Evolutionary conservation across 1,140 invertebrate species (phyloP).

Genomic region (Drosophila setifemur): DNA sequence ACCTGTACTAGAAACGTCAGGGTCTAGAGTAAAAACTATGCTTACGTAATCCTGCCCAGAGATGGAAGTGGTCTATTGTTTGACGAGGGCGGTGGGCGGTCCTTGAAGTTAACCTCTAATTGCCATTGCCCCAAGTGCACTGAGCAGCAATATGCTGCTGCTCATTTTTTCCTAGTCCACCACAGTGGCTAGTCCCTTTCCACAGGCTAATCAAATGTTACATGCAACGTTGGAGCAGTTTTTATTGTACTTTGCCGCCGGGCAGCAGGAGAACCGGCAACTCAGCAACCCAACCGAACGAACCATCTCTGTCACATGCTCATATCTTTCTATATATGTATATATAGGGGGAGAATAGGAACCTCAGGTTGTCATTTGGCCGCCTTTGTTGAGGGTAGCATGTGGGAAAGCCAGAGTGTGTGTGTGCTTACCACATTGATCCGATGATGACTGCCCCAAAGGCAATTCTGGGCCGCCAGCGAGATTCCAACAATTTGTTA

Average conservation of each 20-base stretch:
- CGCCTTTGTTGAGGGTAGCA: conserved; percentile 50
- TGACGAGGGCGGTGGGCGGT: conserved; percentile 2
- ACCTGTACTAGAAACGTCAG: too few relatives aligned
- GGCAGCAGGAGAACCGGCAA: conserved; percentile 21
- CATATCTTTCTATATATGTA: conserved; percentile 16
- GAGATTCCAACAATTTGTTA: conserved; percentile 20
- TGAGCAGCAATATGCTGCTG: conserved; percentile 59
- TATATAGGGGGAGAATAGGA: conserved; percentile 39
- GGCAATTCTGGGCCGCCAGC: conserved; percentile 36
- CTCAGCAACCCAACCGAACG: not conserved
- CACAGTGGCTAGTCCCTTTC: conserved; percentile 24
- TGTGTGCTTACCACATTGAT: conserved; percentile 54
- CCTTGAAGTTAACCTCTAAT: conserved; percentile 71
- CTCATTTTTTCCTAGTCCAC: conserved; percentile 31
- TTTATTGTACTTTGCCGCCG: conserved; percentile 71
- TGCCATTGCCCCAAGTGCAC: conserved; percentile 67
- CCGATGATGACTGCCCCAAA: conserved; percentile 48
- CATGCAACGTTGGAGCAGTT: conserved; percentile 63
- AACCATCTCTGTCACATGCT: conserved; percentile 15
- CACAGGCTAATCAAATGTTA: conserved; percentile 74
- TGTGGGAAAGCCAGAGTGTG: not conserved
- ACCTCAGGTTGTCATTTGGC: conserved; percentile 65
- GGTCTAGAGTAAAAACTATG: too few relatives aligned
- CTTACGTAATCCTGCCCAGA: too few relatives aligned
- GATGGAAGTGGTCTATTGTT: not conserved